Evolutionary conservation across 1,140 invertebrate species (phyloP).

Genomic region (Tetranychus cinnabarinus): DNA sequence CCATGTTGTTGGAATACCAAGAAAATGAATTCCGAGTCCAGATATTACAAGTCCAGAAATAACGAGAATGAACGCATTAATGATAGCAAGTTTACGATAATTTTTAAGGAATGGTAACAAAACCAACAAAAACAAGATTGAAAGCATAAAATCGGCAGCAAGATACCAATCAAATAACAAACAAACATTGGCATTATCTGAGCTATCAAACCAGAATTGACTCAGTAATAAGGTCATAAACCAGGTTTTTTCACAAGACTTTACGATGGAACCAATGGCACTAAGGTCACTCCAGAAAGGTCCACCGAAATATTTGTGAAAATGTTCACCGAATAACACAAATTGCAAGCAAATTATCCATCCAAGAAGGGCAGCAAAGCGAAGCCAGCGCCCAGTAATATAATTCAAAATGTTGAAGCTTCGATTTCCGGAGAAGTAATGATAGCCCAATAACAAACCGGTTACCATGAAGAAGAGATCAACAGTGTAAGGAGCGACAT

Average conservation of each 20-base stretch:
- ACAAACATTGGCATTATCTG: background rate
- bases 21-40: background rate
- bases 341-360: background rate
- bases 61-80: background rate
- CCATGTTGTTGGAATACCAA: background rate
- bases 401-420: background rate
- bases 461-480: background rate
- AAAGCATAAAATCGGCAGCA: background rate
- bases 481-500: background rate
- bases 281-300: background rate
- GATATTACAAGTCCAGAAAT: background rate
- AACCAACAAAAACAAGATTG: background rate
- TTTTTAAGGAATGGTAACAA: background rate
- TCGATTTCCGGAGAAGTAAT: background rate
- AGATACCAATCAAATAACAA: background rate
- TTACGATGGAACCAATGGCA: background rate
- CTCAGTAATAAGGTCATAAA: background rate
- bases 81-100: background rate
- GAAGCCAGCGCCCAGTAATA: background rate
- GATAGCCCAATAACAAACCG: background rate
- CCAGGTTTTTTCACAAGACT: background rate
- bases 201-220: background rate
- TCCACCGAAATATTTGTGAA: background rate
- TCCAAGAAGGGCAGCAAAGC: background rate
- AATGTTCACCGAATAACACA: background rate